Percentiles rank a stretch among this genome's conserved stretches.
phyloP scores from a whole-genome alignment of 2,888 invertebrate species.

The Rhagonycha fulva region DNA sequence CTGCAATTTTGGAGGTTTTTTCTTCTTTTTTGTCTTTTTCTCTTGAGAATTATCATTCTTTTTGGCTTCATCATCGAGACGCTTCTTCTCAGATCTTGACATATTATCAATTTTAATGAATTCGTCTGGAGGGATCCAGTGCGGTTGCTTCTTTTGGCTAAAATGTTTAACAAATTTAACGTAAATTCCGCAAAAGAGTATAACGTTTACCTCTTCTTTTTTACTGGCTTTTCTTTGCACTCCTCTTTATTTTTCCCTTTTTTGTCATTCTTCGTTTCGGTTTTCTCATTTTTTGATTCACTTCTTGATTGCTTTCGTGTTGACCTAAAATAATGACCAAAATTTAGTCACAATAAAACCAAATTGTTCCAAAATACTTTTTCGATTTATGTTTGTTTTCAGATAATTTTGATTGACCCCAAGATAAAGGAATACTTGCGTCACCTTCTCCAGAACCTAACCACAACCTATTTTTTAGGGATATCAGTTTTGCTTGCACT shows the following conservation, averaged over 20 bases:
- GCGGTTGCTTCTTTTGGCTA: not conserved
- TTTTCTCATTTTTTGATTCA: constrained; percentile 35
- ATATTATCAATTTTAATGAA: constrained; percentile 19
- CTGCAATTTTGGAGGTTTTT: constrained; percentile 42
- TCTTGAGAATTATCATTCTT: constrained; percentile 25
- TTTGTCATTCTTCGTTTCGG: constrained; percentile 37
- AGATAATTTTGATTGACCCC: constrained; percentile 56
- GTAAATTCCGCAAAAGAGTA: not conserved
- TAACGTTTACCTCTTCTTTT: constrained; percentile 46
- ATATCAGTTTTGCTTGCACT: constrained; percentile 69
- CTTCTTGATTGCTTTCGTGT: constrained; percentile 21
- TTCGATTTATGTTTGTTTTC: constrained; percentile 8
- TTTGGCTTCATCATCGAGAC: constrained; percentile 43
- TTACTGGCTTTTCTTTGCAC: constrained; percentile 36
- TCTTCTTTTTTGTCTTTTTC: constrained; percentile 46
- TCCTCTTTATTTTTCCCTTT: constrained; percentile 37
- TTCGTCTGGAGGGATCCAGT: constrained; percentile 32
- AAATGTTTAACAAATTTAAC: constrained; percentile 19
- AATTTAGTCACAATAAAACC: not conserved
- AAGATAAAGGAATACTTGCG: constrained; percentile 62
- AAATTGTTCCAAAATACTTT: not conserved
- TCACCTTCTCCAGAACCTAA: constrained; percentile 61
- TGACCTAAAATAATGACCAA: not conserved
- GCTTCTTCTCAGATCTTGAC: constrained; percentile 43
- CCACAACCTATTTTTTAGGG: constrained; percentile 77